Evolutionary conservation across 2,888 invertebrate species (phyloP), one percentile per base, ranked within the genome.

Genomic region (Archips crataeganus): DNA sequence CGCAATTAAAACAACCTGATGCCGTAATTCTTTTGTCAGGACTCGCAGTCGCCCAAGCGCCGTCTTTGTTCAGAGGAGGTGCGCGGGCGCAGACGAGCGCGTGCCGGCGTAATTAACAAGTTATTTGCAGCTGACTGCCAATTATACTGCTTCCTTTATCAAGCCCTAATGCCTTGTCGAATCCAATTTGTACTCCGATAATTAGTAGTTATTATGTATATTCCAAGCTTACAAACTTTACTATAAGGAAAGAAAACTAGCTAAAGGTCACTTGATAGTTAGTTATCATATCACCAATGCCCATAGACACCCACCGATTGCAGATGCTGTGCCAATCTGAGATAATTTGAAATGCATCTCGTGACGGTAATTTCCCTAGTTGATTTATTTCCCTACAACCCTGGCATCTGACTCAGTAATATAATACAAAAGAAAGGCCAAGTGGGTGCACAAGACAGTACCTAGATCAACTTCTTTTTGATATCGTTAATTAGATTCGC

Each of bases 41-140:
- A 10, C 23, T 34, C 2, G 39, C n/a, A 2, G 51, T 23, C 36
- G 32, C 2, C 32, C 11, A 11, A 69, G 49, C 73, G 68, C 45
- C 68, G 49, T 63, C 36, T 67, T 70, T 66, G 47, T 64, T 57
- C 45, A 10, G 23, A 15, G 32, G 13, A 13, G 60, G 71, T 64
- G 68, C 74, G 68, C 66, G 49, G 11, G 45, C 72, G 79, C 80
- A 80, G 79, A 80, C 82, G 77, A 77, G 77, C 85, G 82, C 85
- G 85, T 87, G 85, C 84, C 83, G 73, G 69, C 68, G 77, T 80
- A 84, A 84, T 87, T 84, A 86, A 80, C 79, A 78, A 79, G 78
- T 73, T 76, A 76, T 78, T 74, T 71, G 82, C 86, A 86, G 85
- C 83, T 85, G 87, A 75, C 59, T 65, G 61, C 77, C 60, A 61